phyloP scores from a whole-genome alignment of 2,113 vertebrate genomes.

The Lonchura striata region DNA sequence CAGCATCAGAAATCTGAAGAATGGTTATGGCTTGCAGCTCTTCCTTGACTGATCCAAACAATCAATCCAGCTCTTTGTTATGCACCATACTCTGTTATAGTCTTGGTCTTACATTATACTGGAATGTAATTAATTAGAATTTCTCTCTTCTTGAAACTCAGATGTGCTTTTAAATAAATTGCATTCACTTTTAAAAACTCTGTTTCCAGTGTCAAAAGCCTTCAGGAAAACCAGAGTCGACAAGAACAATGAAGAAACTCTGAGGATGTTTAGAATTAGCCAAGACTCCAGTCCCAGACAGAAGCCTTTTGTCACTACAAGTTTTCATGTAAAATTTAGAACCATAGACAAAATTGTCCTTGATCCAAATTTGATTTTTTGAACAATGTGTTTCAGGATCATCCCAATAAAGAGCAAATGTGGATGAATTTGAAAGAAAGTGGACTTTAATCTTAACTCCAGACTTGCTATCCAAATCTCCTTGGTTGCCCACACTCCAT shows the following conservation, averaged over 20 bases:
- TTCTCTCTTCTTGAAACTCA: neutral
- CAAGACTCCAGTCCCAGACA: neutral
- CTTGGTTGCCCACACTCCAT: neutral
- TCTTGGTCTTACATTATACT: neutral
- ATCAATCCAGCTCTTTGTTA: neutral
- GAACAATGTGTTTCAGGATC: neutral
- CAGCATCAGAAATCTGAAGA: neutral
- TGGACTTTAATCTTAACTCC: neutral
- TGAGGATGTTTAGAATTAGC: neutral
- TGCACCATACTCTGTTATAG: neutral
- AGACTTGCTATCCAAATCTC: neutral
- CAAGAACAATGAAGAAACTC: neutral
- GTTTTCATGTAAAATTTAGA: neutral
- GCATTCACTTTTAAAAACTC: neutral
- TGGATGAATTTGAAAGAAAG: neutral
- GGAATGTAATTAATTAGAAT: neutral
- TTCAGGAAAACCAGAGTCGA: neutral
- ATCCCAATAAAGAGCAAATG: neutral
- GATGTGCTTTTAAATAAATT: neutral
- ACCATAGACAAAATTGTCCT: neutral
- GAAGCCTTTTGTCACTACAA: neutral
- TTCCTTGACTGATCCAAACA: neutral
- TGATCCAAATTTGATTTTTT: neutral
- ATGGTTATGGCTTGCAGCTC: neutral
- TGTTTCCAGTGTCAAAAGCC: neutral